Conservation (phyloP, 2,797 vertebrate genomes). For the Bradypus variegatus region DNA sequence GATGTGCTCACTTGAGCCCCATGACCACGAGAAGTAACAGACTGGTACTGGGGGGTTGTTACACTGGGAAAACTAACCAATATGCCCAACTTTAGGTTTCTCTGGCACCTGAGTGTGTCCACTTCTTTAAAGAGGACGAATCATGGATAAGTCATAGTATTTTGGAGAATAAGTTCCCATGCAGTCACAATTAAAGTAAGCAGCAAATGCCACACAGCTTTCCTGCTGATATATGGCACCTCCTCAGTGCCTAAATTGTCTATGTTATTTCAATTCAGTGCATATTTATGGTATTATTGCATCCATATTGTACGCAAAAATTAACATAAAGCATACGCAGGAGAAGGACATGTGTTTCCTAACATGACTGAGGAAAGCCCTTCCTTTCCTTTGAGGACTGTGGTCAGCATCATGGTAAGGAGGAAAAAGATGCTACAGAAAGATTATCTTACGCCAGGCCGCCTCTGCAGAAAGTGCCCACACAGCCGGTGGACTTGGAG, state of each 20-base stretch:
- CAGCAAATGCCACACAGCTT: background rate
- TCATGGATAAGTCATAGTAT: background rate
- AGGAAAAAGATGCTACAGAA: background rate
- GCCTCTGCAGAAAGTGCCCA: background rate
- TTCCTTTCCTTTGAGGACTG: conserved; percentile 33
- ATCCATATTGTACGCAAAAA: background rate
- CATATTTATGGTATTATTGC: background rate
- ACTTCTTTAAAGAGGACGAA: conserved; percentile 1
- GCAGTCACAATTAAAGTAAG: background rate
- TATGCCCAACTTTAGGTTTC: background rate
- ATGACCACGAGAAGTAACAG: background rate
- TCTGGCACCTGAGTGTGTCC: background rate
- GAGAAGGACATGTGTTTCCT: background rate
- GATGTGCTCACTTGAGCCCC: background rate
- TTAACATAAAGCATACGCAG: background rate
- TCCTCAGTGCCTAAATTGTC: background rate
- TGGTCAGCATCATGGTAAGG: background rate
- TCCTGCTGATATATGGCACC: background rate
- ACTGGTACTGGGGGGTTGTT: background rate
- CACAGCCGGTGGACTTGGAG: background rate
- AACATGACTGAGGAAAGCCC: background rate
- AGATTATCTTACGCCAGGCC: background rate
- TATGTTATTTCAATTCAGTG: background rate
- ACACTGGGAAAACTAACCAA: background rate
- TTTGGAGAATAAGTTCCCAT: background rate